Evolutionary conservation across 2,888 invertebrate species (phyloP), one percentile per base, ranked within the genome.

Genomic region (Plagiodera versicolora): DNA sequence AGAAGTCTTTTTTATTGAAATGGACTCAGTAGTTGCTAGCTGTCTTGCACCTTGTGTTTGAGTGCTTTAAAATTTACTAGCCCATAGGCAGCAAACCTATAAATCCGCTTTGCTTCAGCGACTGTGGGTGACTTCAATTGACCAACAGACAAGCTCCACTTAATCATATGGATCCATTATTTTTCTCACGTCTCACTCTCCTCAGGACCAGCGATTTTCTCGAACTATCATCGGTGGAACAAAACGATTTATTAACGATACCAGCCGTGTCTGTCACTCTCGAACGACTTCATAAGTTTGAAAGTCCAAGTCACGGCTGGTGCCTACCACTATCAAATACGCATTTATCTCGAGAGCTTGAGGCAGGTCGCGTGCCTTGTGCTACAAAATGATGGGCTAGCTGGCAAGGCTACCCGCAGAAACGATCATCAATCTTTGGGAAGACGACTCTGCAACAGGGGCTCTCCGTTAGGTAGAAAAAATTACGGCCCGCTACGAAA

Each of bases 341-440:
- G 65, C 72, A 73, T 73, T 73, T 72, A 73, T 73, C 72, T 73
- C 70, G 60, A 67, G n/a, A n/a, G 66, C 66, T 73, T 73, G 72
- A 71, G 72, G 72, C 71, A 73, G 72, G 72, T 73, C 72, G 72
- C 72, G 72, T 72, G 39, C 39, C 11, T 3, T n/a, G 2, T 39
- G 39, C 39, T 39, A 14, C 39, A 10, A n/a, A 14, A 39, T 39
- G 39, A 6, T 32, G 72, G 69, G 65, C 3, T 24, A 6, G 24
- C 24, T 24, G 24, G 24, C 24, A 24, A 57, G 66, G 67, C 65
- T 63, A 65, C 59, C 65, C 67, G 64, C 68, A 67, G 67, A 20
- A 71, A 72, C 69, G 68, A 70, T 71, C 71, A 73, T 73, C 72
- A 73, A 73, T 73, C 69, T 70, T 67, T 56, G 54, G 67, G 60